phyloP scores from a whole-genome alignment of 2,113 vertebrate genomes.

The Odobenus rosmarus region DNA sequence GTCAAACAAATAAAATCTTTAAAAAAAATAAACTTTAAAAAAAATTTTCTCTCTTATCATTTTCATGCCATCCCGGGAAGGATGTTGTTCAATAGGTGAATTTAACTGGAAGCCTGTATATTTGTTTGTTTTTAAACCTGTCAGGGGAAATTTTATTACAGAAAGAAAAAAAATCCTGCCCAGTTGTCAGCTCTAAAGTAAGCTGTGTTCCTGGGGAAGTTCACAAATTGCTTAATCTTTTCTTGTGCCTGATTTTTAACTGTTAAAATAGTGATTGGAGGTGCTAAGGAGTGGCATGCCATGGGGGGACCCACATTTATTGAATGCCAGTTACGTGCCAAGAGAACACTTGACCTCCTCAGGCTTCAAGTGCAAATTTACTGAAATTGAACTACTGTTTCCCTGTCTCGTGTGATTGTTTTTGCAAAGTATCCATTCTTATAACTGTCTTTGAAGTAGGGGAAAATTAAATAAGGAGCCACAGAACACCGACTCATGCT shows the following conservation, averaged over 20 bases:
- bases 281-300: background rate
- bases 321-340: background rate
- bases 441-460: background rate
- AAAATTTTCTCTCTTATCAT: background rate
- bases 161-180: background rate
- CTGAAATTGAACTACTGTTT: conserved; percentile 27
- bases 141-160: background rate
- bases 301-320: background rate
- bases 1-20: no score
- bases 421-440: background rate
- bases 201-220: background rate
- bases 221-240: background rate
- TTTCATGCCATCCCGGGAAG: background rate
- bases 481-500: background rate
- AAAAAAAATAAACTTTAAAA: no score
- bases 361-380: background rate
- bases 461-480: conserved; percentile 10
- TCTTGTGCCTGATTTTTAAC: background rate
- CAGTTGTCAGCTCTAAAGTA: background rate
- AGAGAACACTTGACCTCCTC: background rate
- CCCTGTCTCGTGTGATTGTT: background rate
- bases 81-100: background rate
- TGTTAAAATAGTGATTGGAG: background rate
- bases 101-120: background rate
- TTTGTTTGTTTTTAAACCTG: background rate